Percentiles rank a stretch among this genome's conserved stretches.
These are phyloP conservation scores for Manduca sexta DNA, from an alignment of 1,140 invertebrate species.

Conservation along the genomic window DNA sequence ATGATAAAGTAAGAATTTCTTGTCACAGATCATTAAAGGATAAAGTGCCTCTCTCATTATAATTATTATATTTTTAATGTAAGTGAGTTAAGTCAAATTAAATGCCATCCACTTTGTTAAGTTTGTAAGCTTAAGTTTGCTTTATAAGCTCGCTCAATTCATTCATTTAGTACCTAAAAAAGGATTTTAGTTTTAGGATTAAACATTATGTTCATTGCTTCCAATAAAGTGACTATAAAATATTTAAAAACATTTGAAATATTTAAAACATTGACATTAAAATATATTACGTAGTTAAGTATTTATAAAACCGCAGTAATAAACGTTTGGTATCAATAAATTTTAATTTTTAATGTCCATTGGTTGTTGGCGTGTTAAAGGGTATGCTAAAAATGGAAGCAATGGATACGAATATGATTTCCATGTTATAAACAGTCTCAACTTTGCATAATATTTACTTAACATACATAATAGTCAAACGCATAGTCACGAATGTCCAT, in stretches of 20 bases:
- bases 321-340: no score
- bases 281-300: no score
- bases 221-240: slow-evolving; percentile 4
- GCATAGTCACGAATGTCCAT: slow-evolving; percentile 52
- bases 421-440: slow-evolving; percentile 40
- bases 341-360: no score
- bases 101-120: slow-evolving; percentile 73
- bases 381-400: slow-evolving; percentile 15
- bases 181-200: slow-evolving; percentile 52
- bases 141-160: slow-evolving; percentile 69
- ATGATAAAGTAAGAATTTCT: slow-evolving; percentile 69
- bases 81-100: slow-evolving; percentile 72
- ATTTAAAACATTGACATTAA: no score
- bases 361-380: no score
- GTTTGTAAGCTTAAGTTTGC: slow-evolving; percentile 67
- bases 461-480: slow-evolving; percentile 44
- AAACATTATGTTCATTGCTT: slow-evolving; percentile 27
- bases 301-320: no score
- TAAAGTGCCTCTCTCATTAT: slow-evolving; percentile 66
- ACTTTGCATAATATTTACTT: slow-evolving; percentile 41
- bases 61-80: slow-evolving; percentile 59
- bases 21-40: slow-evolving; percentile 55
- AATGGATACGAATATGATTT: slow-evolving; percentile 47
- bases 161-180: slow-evolving; percentile 54
- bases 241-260: background rate